Percentiles rank a stretch among this genome's conserved stretches.
phyloP scores from a whole-genome alignment of 2,888 invertebrate species.

The Gortyna flavago region DNA sequence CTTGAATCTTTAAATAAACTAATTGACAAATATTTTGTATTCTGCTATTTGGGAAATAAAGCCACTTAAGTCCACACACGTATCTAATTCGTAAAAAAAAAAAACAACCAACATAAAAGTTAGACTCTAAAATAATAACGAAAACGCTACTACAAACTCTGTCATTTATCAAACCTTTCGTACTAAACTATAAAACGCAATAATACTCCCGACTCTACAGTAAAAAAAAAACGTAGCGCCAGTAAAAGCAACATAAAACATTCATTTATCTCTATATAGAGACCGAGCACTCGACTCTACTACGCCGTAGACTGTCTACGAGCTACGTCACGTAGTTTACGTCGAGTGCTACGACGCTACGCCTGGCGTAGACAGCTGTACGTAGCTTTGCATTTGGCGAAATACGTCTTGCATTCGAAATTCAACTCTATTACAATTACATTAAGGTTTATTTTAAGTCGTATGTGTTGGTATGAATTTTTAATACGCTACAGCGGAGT shows the following conservation, averaged over 20 bases:
- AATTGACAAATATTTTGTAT: neutral
- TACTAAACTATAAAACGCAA: slow-evolving; percentile 39
- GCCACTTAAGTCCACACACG: neutral
- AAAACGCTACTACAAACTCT: slow-evolving; percentile 4
- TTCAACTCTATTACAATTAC: neutral
- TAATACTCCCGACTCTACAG: slow-evolving; percentile 26
- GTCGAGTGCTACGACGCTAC: slow-evolving; percentile 80
- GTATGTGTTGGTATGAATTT: slow-evolving; percentile 24
- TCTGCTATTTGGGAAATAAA: neutral
- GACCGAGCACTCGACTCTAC: slow-evolving; percentile 70
- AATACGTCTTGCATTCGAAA: slow-evolving; percentile 6
- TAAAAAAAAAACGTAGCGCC: slow-evolving; percentile 29
- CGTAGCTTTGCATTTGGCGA: slow-evolving; percentile 44
- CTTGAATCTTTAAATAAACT: neutral
- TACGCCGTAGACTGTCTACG: slow-evolving; percentile 81
- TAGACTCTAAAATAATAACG: neutral
- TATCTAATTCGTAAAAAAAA: neutral
- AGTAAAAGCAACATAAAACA: slow-evolving; percentile 57
- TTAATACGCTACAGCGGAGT: slow-evolving; percentile 44
- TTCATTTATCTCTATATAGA: slow-evolving; percentile 53
- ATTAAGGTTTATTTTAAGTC: slow-evolving; percentile 16
- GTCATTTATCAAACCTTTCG: slow-evolving; percentile 29
- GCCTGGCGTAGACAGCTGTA: slow-evolving; percentile 71
- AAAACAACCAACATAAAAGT: neutral
- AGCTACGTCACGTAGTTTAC: slow-evolving; percentile 79